phyloP scores from a whole-genome alignment of 2,113 vertebrate species.

The Sminthopsis crassicaudata region DNA sequence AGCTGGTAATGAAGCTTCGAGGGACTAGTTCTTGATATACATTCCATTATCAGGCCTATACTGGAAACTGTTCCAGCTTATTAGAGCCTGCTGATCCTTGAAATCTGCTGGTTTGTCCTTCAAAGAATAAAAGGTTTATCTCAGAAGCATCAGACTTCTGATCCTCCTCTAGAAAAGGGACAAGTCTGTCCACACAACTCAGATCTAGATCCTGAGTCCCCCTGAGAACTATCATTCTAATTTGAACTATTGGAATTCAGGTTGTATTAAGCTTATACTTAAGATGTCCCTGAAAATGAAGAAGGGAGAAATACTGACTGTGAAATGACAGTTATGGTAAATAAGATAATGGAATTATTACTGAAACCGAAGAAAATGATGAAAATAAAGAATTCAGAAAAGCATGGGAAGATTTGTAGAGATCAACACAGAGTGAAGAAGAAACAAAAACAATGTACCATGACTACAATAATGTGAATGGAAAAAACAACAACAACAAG shows the following conservation, averaged over 20 bases:
- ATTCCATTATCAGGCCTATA: too few relatives aligned
- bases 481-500: neutral
- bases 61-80: too few relatives aligned
- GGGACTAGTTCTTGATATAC: too few relatives aligned
- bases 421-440: neutral
- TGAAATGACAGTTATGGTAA: neutral
- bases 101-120: neutral
- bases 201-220: neutral
- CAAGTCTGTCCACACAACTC: neutral
- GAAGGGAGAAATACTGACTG: neutral
- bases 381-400: neutral
- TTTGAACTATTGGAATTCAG: neutral
- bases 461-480: neutral
- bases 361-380: neutral
- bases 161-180: neutral
- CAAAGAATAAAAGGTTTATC: neutral
- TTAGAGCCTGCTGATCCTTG: neutral
- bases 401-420: neutral
- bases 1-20: too few relatives aligned
- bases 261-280: neutral
- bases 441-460: neutral
- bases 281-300: neutral
- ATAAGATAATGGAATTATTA: neutral
- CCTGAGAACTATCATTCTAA: neutral
- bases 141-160: neutral